phyloP scores from a whole-genome alignment of 2,888 invertebrate species.

The Rambutsinella grinnellia region DNA sequence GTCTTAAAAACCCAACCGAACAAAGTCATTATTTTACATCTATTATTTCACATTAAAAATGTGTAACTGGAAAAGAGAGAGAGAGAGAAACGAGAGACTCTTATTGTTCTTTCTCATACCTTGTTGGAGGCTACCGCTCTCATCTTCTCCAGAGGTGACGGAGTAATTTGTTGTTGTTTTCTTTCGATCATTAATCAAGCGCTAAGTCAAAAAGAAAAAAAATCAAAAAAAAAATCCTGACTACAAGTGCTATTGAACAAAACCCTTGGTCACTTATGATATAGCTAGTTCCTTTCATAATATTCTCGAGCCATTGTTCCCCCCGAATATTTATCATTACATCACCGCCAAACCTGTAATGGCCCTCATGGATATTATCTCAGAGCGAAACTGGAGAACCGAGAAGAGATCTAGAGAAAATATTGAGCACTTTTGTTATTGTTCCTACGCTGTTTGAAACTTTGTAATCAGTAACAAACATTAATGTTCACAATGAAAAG shows the following conservation, averaged over 20 bases:
- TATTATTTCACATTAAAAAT: neutral
- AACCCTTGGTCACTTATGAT: too few species aligned
- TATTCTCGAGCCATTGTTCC: too few species aligned
- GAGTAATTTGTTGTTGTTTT: slow-evolving; percentile 66
- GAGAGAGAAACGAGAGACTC: neutral
- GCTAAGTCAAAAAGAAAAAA: slow-evolving; percentile 60
- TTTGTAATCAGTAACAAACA: too few species aligned
- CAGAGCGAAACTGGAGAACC: neutral
- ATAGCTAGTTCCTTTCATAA: neutral
- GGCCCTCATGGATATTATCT: neutral
- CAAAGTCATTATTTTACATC: slow-evolving; percentile 57
- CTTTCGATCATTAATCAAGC: slow-evolving; percentile 66
- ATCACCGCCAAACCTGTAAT: too few species aligned
- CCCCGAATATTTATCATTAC: too few species aligned
- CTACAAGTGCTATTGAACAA: too few species aligned
- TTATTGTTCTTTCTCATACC: neutral
- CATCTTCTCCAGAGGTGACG: slow-evolving; percentile 57
- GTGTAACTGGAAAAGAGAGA: neutral
- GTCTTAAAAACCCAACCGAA: slow-evolving; percentile 53
- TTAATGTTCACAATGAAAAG: slow-evolving; percentile 8
- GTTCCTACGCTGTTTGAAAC: slow-evolving; percentile 20
- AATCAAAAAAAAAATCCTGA: neutral
- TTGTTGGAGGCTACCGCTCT: slow-evolving; percentile 20
- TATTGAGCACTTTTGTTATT: slow-evolving; percentile 6
- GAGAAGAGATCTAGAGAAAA: neutral